A percentile compares a stretch with the other conserved stretches of the same genome.
Evolutionary conservation across 1,140 invertebrate genomes (phyloP).

Genomic region (Nixonia krombeini): DNA sequence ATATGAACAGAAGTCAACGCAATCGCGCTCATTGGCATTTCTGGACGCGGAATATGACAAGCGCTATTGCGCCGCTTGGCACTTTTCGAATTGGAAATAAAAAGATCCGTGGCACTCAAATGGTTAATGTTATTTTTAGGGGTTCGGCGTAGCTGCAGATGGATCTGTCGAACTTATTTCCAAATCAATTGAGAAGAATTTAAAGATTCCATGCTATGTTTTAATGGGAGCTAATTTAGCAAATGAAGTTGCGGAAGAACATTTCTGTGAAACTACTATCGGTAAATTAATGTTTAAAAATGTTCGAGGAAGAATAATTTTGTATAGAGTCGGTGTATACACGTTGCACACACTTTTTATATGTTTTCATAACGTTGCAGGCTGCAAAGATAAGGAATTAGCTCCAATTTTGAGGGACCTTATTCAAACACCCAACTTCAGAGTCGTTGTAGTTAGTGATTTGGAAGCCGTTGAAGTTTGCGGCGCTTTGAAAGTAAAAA

Average conservation of each 20-base stretch:
- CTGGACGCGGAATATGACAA: no score
- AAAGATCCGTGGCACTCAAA: no score
- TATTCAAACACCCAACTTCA: slow-evolving; percentile 85
- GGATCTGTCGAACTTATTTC: slow-evolving; percentile 83
- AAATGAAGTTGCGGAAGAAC: slow-evolving; percentile 81
- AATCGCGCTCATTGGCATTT: no score
- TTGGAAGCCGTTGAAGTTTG: slow-evolving; percentile 86
- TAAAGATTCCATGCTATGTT: slow-evolving; percentile 82
- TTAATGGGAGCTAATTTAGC: slow-evolving; percentile 91
- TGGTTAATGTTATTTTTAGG: slow-evolving; percentile 73
- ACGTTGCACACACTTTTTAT: not conserved
- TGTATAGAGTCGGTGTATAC: no score
- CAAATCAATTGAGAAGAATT: slow-evolving; percentile 77
- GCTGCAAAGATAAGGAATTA: slow-evolving; percentile 73
- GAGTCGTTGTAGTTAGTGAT: slow-evolving; percentile 85
- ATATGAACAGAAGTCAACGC: no score
- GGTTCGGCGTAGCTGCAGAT: slow-evolving; percentile 76
- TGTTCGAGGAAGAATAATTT: no score
- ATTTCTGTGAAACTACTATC: slow-evolving; percentile 91
- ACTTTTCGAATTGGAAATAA: no score
- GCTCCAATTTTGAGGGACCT: slow-evolving; percentile 78
- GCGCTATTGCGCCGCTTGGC: no score
- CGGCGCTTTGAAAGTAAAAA: slow-evolving; percentile 85
- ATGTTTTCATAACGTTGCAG: slow-evolving; percentile 54
- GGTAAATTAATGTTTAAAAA: slow-evolving; percentile 72